These are phyloP conservation scores for Prolemur simus DNA, from an alignment of 2,113 vertebrate species.

Conservation along the genomic window DNA sequence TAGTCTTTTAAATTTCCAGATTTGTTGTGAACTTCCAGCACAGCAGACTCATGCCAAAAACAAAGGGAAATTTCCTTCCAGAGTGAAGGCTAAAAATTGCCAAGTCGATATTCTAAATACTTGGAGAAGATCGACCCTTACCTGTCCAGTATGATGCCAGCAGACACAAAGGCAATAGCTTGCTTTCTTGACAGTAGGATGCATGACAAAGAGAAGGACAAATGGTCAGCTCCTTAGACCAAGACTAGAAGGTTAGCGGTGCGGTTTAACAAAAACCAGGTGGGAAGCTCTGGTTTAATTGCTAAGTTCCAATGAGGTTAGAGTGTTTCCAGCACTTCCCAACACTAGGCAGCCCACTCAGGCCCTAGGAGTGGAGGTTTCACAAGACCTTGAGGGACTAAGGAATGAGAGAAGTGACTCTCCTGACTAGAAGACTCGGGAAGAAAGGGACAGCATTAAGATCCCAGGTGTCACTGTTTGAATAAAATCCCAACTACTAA, in stretches of 20 bases:
- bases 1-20: constrained; percentile 75
- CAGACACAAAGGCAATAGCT: neutral
- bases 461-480: neutral
- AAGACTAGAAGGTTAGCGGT: neutral
- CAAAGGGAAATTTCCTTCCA: constrained; percentile 73
- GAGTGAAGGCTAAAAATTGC: constrained; percentile 65
- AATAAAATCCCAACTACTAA: neutral
- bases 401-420: constrained; percentile 3
- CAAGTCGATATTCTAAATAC: neutral
- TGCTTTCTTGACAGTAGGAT: neutral
- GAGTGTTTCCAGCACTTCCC: neutral
- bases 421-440: neutral
- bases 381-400: neutral
- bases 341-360: neutral
- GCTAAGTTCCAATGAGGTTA: neutral
- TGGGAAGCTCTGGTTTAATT: neutral
- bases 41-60: constrained; percentile 10
- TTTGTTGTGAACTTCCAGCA: constrained; percentile 55
- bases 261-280: neutral
- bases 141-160: neutral
- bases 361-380: constrained; percentile 48
- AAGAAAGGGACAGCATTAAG: constrained; percentile 23
- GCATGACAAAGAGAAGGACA: neutral
- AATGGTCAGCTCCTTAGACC: neutral
- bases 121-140: neutral